These are phyloP conservation scores for Echiichthys vipera DNA, from an alignment of 2,797 vertebrate species.

Conservation along the genomic window DNA sequence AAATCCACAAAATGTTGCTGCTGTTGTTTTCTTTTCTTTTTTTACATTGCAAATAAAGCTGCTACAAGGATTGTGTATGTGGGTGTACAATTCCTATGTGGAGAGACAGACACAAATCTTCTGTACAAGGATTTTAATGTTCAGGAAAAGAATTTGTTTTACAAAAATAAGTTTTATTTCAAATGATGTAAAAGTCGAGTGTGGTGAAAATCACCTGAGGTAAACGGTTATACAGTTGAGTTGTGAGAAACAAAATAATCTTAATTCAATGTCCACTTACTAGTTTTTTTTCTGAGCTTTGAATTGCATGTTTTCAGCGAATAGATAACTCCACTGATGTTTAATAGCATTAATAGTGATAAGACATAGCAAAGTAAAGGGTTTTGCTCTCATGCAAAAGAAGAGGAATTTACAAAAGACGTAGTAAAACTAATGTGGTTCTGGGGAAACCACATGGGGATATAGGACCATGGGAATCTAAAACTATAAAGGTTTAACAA, in stretches of 20 bases:
- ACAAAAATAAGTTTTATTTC: conserved; percentile 26
- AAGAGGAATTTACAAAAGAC: not conserved
- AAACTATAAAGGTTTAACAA: not conserved
- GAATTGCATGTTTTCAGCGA: not conserved
- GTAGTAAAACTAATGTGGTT: no score
- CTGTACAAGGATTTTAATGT: not conserved
- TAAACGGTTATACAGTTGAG: conserved; percentile 17
- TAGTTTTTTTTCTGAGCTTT: not conserved
- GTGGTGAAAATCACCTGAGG: conserved; percentile 15
- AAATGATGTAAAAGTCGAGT: not conserved
- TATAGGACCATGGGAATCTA: no score
- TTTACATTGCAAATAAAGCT: conserved; percentile 30
- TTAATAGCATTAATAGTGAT: not conserved
- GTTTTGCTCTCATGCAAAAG: not conserved
- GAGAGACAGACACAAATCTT: not conserved
- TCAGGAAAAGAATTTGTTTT: not conserved
- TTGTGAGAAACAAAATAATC: not conserved
- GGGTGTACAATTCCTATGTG: not conserved
- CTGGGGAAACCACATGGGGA: not conserved
- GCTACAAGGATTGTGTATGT: not conserved
- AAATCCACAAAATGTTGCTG: not conserved
- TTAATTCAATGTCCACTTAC: not conserved
- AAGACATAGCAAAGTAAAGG: not conserved
- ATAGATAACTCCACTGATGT: no score
- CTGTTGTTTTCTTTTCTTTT: no score